Percentiles rank a stretch among this genome's conserved stretches.
Conservation (phyloP, 2,888 invertebrate genomes). For the Sarcophaga carnaria region DNA sequence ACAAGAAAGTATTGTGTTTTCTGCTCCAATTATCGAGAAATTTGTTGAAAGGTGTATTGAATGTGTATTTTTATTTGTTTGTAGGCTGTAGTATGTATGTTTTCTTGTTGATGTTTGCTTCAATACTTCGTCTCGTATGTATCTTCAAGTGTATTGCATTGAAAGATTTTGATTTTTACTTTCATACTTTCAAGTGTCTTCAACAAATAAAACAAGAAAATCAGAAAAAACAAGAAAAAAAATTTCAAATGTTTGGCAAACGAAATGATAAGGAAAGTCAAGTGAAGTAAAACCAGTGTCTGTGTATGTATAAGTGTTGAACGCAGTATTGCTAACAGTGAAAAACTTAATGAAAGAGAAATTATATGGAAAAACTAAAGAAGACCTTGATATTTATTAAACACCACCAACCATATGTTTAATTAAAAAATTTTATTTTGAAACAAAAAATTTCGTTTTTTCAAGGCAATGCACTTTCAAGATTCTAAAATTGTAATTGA, state of each 20-base stretch:
- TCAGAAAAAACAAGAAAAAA: background rate
- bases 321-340: background rate
- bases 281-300: constrained; percentile 40
- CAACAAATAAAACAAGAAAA: constrained; percentile 24
- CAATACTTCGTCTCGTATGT: background rate
- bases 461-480: too few species aligned
- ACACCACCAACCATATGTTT: too few species aligned
- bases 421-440: too few species aligned
- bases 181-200: constrained; percentile 50
- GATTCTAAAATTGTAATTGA: too few species aligned
- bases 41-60: constrained; percentile 68
- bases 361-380: constrained; percentile 37
- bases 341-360: constrained; percentile 61
- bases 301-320: background rate
- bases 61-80: constrained; percentile 35
- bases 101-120: constrained; percentile 39
- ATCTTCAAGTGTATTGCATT: constrained; percentile 28
- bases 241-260: constrained; percentile 8
- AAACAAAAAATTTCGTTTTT: too few species aligned
- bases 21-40: constrained; percentile 70
- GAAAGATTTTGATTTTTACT: constrained; percentile 63
- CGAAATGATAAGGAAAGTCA: constrained; percentile 48
- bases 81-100: constrained; percentile 34
- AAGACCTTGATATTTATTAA: constrained; percentile 50
- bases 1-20: constrained; percentile 69